A percentile compares a stretch with the other conserved stretches of the same genome.
Evolutionary conservation across 2,113 vertebrate genomes (phyloP).

Genomic region (Etheostoma cragini): DNA sequence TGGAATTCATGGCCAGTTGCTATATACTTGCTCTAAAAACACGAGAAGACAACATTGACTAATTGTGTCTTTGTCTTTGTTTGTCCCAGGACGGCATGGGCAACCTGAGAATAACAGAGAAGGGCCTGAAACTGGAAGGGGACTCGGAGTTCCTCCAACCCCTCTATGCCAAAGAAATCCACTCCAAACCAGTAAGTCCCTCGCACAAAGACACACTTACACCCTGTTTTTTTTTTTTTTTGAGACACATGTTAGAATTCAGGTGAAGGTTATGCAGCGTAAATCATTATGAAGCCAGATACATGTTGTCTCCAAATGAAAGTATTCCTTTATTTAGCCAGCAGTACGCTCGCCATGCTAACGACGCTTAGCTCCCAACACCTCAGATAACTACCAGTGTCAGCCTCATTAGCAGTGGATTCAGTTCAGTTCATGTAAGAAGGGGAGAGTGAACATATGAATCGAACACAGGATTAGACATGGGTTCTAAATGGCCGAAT

Average conservation of each 20-base stretch:
- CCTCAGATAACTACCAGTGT: too few species aligned
- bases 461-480: too few species aligned
- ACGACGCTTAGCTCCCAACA: not conserved
- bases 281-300: not conserved
- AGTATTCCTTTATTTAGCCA: not conserved
- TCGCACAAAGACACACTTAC: not conserved
- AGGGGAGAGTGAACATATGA: too few species aligned
- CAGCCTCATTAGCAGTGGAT: too few species aligned
- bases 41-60: not conserved
- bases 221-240: not conserved
- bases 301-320: not conserved
- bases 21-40: not conserved
- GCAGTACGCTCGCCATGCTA: not conserved
- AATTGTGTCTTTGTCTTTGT: conserved; percentile 14
- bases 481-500: too few species aligned
- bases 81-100: conserved; percentile 96
- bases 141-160: conserved; percentile 98
- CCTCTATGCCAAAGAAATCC: conserved; percentile 99
- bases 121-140: conserved; percentile 96
- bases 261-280: too few species aligned
- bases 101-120: conserved; percentile 97
- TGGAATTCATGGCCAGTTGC: not conserved
- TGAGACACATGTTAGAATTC: not conserved
- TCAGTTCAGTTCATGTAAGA: too few species aligned
- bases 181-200: conserved; percentile 94